phyloP scores from a whole-genome alignment of 2,113 vertebrate genomes.

The Sylvietta virens region DNA sequence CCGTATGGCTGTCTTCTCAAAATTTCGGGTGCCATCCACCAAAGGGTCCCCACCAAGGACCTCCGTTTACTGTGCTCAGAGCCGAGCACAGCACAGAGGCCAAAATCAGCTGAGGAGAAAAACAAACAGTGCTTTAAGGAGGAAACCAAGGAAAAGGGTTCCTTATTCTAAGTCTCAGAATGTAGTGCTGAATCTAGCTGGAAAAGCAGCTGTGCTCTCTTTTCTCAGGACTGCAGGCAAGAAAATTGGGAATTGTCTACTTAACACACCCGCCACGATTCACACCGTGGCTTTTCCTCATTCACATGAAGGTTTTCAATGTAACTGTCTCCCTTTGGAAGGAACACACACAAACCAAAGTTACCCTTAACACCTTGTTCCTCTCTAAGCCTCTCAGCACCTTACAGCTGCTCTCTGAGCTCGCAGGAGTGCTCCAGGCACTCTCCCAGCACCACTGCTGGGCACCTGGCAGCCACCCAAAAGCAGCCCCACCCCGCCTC shows the following conservation, averaged over 20 bases:
- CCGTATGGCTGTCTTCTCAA: too few species aligned
- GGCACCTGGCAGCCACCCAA: background rate
- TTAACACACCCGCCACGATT: background rate
- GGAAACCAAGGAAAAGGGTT: background rate
- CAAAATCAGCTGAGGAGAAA: background rate
- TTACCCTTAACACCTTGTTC: background rate
- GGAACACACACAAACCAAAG: background rate
- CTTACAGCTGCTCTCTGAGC: background rate
- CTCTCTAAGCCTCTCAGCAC: background rate
- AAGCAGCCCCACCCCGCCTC: background rate
- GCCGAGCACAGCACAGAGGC: background rate
- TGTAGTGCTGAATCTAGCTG: fast-evolving
- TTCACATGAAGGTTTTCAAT: background rate
- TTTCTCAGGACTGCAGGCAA: background rate
- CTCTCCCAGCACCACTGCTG: too few species aligned
- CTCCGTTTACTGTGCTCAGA: background rate
- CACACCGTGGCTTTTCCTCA: background rate
- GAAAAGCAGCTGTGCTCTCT: fast-evolving
- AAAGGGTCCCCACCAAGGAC: fast-evolving
- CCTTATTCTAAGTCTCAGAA: background rate
- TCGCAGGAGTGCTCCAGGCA: background rate
- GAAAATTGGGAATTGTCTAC: too few species aligned
- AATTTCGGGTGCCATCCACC: too few species aligned
- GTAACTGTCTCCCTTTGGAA: background rate
- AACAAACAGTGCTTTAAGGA: background rate